phyloP scores from a whole-genome alignment of 1,140 invertebrate species.

The Lasioglossum albipes region DNA sequence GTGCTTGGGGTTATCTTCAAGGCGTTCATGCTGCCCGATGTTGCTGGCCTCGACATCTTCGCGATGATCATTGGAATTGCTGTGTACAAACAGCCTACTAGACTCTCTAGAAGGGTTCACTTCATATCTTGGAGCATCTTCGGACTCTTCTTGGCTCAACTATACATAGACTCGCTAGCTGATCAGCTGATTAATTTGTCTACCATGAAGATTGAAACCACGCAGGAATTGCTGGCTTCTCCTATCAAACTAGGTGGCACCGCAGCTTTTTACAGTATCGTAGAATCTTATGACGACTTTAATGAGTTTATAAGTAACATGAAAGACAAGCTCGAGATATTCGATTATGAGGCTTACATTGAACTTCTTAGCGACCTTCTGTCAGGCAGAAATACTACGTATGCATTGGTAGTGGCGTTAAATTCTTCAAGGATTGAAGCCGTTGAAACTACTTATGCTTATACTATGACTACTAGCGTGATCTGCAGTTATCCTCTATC shows the following conservation, averaged over 20 bases:
- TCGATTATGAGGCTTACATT: slow-evolving; percentile 56
- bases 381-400: slow-evolving; percentile 45
- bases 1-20: slow-evolving; percentile 59
- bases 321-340: slow-evolving; percentile 53
- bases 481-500: slow-evolving; percentile 68
- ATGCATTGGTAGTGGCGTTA: slow-evolving; percentile 66
- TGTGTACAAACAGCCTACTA: slow-evolving; percentile 59
- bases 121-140: slow-evolving; percentile 72
- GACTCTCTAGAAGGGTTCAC: slow-evolving; percentile 61
- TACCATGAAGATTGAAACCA: slow-evolving; percentile 56
- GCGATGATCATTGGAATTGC: slow-evolving; percentile 64
- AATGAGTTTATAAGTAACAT: neutral
- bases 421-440: slow-evolving; percentile 61
- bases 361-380: slow-evolving; percentile 52
- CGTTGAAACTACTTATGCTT: slow-evolving; percentile 40
- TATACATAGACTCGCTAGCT: slow-evolving; percentile 72
- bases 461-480: slow-evolving; percentile 63
- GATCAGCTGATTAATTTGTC: slow-evolving; percentile 68
- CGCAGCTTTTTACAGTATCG: neutral
- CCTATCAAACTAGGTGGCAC: slow-evolving; percentile 59
- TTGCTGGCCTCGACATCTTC: slow-evolving; percentile 69
- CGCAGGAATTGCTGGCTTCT: slow-evolving; percentile 55
- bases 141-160: slow-evolving; percentile 70
- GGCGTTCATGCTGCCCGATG: slow-evolving; percentile 56
- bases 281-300: slow-evolving; percentile 40